phyloP scores from a whole-genome alignment of 2,888 invertebrate species.

The Agonum fuliginosum region DNA sequence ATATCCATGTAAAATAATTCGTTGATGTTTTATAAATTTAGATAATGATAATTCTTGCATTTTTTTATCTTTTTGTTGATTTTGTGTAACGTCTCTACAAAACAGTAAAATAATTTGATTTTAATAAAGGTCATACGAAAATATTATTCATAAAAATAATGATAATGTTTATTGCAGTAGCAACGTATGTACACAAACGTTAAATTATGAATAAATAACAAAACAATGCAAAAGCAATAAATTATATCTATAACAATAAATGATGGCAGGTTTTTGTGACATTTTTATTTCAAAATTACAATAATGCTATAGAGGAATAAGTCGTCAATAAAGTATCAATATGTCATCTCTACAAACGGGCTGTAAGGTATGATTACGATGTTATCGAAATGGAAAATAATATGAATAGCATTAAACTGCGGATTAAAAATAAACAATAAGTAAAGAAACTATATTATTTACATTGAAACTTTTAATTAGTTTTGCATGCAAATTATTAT shows the following conservation, averaged over 20 bases:
- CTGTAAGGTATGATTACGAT: no score
- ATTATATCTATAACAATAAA: neutral
- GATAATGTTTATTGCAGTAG: neutral
- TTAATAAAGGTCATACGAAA: neutral
- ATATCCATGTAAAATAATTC: constrained; percentile 84
- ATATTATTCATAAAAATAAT: constrained; percentile 1
- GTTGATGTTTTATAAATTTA: constrained; percentile 82
- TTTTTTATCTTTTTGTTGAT: constrained; percentile 71
- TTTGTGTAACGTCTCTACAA: constrained; percentile 22
- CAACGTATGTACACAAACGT: neutral
- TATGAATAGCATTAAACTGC: no score
- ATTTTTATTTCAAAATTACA: constrained; percentile 11
- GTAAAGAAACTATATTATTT: no score
- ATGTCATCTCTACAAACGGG: no score
- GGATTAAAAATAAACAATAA: no score
- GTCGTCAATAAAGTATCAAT: neutral
- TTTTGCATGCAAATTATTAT: no score
- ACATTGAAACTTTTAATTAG: no score
- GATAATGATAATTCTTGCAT: constrained; percentile 80
- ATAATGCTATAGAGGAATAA: neutral
- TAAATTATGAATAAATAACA: neutral
- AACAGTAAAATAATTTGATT: neutral
- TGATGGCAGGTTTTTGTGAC: neutral
- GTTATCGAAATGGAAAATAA: no score
- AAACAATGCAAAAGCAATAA: neutral